Base-by-base conservation (phyloP, 2,888 invertebrate genomes). In the Euplagia quadripunctaria region DNA sequence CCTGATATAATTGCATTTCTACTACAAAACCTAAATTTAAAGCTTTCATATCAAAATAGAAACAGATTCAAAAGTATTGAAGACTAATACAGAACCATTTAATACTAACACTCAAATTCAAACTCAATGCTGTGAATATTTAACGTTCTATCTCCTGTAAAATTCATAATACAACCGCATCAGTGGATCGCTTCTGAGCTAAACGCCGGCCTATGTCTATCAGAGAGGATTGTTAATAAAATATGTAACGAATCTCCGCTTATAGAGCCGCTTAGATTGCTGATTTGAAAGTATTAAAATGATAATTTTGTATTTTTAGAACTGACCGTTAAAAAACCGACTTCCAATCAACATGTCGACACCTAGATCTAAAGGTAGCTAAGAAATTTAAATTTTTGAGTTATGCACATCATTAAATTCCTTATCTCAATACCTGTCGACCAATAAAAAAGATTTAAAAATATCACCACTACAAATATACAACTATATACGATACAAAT, bases 101-200 rank as follows among this genome's bases (percentile, higher is more conserved):
- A 42, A 12, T 80, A 68, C 61, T 61, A 69, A 70, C 17, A 64
- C 68, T 71, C 58, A 68, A 73, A 71, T 72, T 74, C 63, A 75
- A 64, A 65, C 64, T 75, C 66, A 11, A 31, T 66, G n/a, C 31
- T 17, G 71, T 85, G 73, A 81, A 85, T 84, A 84, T 81, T 81
- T 79, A 75, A 85, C 52, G 1, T 7, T 55, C 8, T 51, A 51
- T 17, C 77, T 82, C 55, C 73, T 85, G 52, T 79, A 76, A 82
- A 77, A 82, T 84, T 76, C 55, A 79, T 82, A 82, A 69, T 61
- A 61, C 52, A 75, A 79, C 84, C 86, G 51, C 84, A 81, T 82
- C 73, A 75, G 71, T 77, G 82, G 78, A 79, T 77, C 68, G 73
- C 77, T 65, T 69, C 71, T 43, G 16, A 65, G 64, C 52, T 75